phyloP scores from a whole-genome alignment of 2,797 vertebrate genomes.

The Schizopygopsis malacanthus region DNA sequence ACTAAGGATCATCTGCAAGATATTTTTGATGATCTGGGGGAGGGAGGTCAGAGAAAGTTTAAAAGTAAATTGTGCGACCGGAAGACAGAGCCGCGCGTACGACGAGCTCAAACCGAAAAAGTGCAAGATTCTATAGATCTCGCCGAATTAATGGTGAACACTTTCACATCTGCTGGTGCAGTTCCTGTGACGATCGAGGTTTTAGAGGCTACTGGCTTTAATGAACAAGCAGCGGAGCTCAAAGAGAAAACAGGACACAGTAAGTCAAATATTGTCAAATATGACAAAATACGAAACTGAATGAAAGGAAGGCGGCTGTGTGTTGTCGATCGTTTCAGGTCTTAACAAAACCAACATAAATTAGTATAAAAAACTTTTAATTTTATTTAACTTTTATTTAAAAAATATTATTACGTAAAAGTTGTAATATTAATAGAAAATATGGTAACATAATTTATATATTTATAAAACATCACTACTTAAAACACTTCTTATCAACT shows the following conservation, averaged over 20 bases:
- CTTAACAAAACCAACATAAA: too few relatives aligned
- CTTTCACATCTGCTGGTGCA: conserved; percentile 32
- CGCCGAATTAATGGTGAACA: conserved; percentile 36
- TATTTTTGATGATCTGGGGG: conserved; percentile 31
- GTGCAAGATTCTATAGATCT: not conserved
- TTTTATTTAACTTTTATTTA: too few relatives aligned
- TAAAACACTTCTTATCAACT: too few relatives aligned
- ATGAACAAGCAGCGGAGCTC: conserved; percentile 1
- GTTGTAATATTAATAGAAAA: not conserved
- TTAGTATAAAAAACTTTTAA: too few relatives aligned
- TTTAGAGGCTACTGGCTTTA: conserved; percentile 22
- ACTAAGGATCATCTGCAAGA: conserved; percentile 20
- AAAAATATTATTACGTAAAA: not conserved
- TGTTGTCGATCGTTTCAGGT: not conserved
- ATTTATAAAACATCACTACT: too few relatives aligned
- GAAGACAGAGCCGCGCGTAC: conserved; percentile 18
- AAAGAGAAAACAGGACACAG: not conserved
- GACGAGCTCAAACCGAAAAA: conserved; percentile 14
- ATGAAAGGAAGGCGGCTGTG: too few relatives aligned
- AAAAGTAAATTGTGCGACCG: conserved; percentile 44
- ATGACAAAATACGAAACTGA: too few relatives aligned
- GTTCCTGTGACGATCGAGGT: conserved; percentile 2
- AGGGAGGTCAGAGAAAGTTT: conserved; percentile 14
- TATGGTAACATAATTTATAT: not conserved
- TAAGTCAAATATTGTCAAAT: not conserved